Base-by-base conservation (phyloP, 1,140 invertebrate genomes). In the Chionoecetes opilio region DNA sequence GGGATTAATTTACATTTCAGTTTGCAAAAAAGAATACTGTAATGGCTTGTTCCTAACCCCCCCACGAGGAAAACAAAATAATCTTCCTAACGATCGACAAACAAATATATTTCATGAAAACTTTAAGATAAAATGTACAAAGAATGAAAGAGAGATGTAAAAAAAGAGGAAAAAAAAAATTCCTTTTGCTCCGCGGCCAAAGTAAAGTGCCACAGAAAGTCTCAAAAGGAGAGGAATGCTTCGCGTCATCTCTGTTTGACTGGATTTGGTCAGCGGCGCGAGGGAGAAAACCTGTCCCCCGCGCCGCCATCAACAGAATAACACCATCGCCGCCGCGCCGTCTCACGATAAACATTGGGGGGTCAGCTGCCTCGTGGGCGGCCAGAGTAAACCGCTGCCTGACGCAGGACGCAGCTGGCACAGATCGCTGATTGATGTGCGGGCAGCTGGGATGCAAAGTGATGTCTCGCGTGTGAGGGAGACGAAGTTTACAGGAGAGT, bases 151-250 rank as follows among this genome's bases (percentile, higher is more conserved):
- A 53, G n/a, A 75, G n/a, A n/a, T n/a, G n/a, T 26, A n/a, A n/a
- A n/a, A n/a, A n/a, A n/a, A n/a, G n/a, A n/a, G n/a, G n/a, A n/a
- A n/a, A n/a, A n/a, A n/a, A n/a, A n/a, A n/a, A n/a, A n/a, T n/a
- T 75, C 63, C 26, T 75, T 75, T 75, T 75, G 63, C n/a, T 75
- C 21, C 5, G 63, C 63, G 63, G 63, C 63, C 63, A 75, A 75
- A 75, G 63, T 75, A 75, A 75, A 75, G 63, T 75, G 63, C 63
- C 63, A 75, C 63, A 75, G 63, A 75, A 75, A 75, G 63, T 75
- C 63, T 75, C 63, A 75, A 75, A 75, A 75, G 63, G 63, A 75
- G n/a, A 75, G 63, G 63, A 75, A 75, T 75, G 63, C n/a, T 75
- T 75, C 63, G 63, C 63, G 63, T 75, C 63, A 75, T 75, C 63